These are phyloP conservation scores for Cheilinus undulatus DNA, from an alignment of 2,113 vertebrate genomes.

Conservation along the genomic window DNA sequence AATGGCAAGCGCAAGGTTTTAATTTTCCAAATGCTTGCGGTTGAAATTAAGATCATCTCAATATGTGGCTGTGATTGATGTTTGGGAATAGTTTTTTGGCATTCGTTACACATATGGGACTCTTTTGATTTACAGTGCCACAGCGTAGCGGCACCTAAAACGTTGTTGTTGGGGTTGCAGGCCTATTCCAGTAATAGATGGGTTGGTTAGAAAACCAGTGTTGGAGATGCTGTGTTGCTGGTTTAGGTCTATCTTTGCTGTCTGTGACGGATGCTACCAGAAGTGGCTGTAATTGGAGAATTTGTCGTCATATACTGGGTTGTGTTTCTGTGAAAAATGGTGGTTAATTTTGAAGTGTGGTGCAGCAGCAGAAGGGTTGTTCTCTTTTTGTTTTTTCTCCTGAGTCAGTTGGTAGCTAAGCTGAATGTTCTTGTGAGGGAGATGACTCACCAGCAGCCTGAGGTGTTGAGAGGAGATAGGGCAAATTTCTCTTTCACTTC, in stretches of 20 bases:
- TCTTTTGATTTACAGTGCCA: constrained; percentile 76
- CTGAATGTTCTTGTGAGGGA: constrained; percentile 80
- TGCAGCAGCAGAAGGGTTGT: constrained; percentile 52
- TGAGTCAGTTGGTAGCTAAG: constrained; percentile 78
- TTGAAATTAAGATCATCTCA: constrained; percentile 83
- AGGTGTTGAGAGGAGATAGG: constrained; percentile 76
- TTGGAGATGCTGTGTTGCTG: constrained; percentile 44
- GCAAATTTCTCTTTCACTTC: constrained; percentile 80
- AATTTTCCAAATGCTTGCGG: constrained; percentile 84
- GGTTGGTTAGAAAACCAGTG: constrained; percentile 70
- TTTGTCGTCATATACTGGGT: constrained; percentile 31
- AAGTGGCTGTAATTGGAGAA: constrained; percentile 32
- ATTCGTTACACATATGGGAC: constrained; percentile 75
- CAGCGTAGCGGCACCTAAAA: constrained; percentile 63
- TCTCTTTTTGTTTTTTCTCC: constrained; percentile 42
- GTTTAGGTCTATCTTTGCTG: constrained; percentile 36
- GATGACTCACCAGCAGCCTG: constrained; percentile 83
- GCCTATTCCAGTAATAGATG: constrained; percentile 68
- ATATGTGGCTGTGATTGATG: constrained; percentile 83
- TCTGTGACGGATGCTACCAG: constrained; percentile 23
- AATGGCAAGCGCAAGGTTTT: constrained; percentile 80
- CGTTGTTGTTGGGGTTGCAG: constrained; percentile 64
- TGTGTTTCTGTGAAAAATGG: constrained; percentile 36
- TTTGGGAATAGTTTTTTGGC: constrained; percentile 79
- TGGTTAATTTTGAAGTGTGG: constrained; percentile 42